Evolutionary conservation across 64 coral and sea anemone genomes (phyloP).

Genomic region (Cladopsammia gracilis): DNA sequence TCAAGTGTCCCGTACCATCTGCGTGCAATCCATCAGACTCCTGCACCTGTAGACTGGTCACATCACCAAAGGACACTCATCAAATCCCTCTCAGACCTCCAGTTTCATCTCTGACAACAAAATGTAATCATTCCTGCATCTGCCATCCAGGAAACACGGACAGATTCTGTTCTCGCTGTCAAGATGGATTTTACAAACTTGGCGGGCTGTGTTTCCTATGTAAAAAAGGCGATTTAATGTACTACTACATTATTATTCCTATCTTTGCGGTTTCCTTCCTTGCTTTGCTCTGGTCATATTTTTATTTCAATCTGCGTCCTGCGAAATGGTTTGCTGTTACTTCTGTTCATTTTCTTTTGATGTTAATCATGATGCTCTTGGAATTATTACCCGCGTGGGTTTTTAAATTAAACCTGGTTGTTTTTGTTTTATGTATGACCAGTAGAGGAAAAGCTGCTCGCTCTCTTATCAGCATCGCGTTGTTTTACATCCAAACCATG

Average conservation of each 20-base stretch:
- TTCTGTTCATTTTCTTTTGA: neutral
- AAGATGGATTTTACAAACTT: slow-evolving; percentile 8
- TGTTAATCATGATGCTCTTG: slow-evolving; percentile 2
- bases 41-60: neutral
- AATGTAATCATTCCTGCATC: neutral
- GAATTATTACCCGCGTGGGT: slow-evolving; percentile 51
- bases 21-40: neutral
- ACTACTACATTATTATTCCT: neutral
- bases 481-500: slow-evolving; percentile 68
- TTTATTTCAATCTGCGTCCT: neutral
- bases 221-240: neutral
- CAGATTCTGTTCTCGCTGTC: slow-evolving; percentile 5
- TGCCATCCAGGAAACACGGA: slow-evolving; percentile 10
- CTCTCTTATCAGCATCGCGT: slow-evolving; percentile 33
- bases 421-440: slow-evolving; percentile 21
- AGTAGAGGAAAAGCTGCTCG: slow-evolving; percentile 10
- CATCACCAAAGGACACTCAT: neutral
- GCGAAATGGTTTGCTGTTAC: slow-evolving; percentile 23
- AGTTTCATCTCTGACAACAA: neutral
- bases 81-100: neutral
- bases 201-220: neutral
- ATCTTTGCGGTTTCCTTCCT: neutral
- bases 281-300: neutral
- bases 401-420: slow-evolving; percentile 34
- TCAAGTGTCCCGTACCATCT: neutral